Percentiles rank a stretch among this genome's conserved stretches.
Conservation (phyloP, 1,140 invertebrate species). For the Pissodes strobi region DNA sequence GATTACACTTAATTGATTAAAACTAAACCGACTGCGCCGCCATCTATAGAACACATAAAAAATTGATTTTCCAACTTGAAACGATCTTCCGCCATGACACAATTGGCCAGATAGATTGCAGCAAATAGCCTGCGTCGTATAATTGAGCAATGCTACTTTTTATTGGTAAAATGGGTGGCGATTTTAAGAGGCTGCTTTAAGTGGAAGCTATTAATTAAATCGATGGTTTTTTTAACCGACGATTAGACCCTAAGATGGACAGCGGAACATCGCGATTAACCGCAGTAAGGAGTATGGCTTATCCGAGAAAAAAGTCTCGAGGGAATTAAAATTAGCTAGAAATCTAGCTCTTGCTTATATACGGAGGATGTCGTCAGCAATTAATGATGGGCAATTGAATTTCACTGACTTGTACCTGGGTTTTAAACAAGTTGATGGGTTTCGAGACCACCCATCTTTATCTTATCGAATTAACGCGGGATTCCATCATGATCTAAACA, state of each 20-base stretch:
- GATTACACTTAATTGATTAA: conserved; percentile 38
- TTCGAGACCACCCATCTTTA: conserved; percentile 2
- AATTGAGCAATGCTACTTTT: conserved; percentile 38
- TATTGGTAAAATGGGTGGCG: conserved; percentile 24
- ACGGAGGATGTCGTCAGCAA: neutral
- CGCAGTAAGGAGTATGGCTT: neutral
- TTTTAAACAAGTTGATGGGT: conserved; percentile 5
- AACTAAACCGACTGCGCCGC: conserved; percentile 38
- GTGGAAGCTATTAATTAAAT: conserved; percentile 28
- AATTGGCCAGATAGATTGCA: conserved; percentile 30
- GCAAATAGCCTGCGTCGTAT: conserved; percentile 28
- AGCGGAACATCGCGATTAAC: neutral
- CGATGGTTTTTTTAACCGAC: neutral
- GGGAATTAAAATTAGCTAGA: conserved; percentile 15
- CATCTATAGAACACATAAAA: conserved; percentile 39
- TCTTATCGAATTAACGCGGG: too few species aligned
- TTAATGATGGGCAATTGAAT: conserved; percentile 9
- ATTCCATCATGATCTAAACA: too few species aligned
- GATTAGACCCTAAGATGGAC: conserved; percentile 4
- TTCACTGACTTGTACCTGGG: neutral
- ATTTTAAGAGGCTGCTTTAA: conserved; percentile 9
- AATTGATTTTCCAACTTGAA: conserved; percentile 41
- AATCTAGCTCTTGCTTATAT: conserved; percentile 7
- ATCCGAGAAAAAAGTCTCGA: conserved; percentile 10
- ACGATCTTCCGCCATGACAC: conserved; percentile 36